These are phyloP conservation scores for Ciona savignyi DNA, from an alignment of 23 tunicate genomes.

Conservation along the genomic window DNA sequence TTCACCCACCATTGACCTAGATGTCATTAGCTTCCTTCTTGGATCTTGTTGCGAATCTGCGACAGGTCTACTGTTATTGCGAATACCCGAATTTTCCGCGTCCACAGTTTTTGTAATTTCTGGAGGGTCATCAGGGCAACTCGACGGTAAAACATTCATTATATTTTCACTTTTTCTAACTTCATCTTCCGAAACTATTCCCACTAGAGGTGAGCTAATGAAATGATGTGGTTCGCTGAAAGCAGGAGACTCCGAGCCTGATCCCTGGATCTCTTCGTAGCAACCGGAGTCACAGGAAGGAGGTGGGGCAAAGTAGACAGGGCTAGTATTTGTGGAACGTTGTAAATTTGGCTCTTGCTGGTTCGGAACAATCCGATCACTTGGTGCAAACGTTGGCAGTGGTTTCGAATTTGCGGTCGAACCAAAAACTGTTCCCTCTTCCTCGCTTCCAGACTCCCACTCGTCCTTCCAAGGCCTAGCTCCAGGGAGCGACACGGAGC, in stretches of 20 bases:
- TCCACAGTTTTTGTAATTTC: background rate
- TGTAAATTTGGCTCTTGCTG: conserved; percentile 6
- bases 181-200: background rate
- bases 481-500: background rate
- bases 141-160: background rate
- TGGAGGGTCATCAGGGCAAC: background rate
- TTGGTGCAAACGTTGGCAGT: background rate
- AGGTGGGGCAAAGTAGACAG: conserved; percentile 7
- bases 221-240: conserved; percentile 10
- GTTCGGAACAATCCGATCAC: background rate
- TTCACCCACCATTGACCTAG: background rate
- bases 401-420: too few relatives aligned
- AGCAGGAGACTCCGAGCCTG: conserved; percentile 8
- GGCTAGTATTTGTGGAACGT: conserved; percentile 5
- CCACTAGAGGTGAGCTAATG: background rate
- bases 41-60: background rate
- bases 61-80: background rate
- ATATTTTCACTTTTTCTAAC: background rate
- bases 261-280: conserved; percentile 12
- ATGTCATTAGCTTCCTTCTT: background rate
- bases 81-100: background rate
- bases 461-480: background rate
- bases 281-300: conserved; percentile 36
- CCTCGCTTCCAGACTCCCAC: background rate
- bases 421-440: background rate